phyloP scores from a whole-genome alignment of 2,113 vertebrate species.

The Naja naja region DNA sequence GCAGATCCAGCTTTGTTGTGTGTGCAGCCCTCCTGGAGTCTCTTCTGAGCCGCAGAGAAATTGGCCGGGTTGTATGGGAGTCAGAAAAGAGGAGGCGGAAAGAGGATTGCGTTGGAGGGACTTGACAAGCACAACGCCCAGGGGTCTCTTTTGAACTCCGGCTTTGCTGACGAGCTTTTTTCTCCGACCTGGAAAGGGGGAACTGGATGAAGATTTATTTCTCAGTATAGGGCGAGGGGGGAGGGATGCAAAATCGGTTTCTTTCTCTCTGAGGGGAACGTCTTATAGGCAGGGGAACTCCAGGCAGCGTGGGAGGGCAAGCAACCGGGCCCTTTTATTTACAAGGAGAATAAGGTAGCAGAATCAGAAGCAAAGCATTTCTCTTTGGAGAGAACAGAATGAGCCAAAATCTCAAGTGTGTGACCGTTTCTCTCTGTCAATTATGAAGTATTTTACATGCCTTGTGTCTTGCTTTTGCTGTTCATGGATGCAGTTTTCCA shows the following conservation, averaged over 20 bases:
- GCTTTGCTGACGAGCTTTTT: background rate
- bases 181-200: too few species aligned
- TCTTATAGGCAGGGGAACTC: too few species aligned
- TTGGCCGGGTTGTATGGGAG: background rate
- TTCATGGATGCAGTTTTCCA: background rate
- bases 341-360: background rate
- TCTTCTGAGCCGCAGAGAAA: background rate
- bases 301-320: too few species aligned
- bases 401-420: background rate
- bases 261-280: too few species aligned
- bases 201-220: background rate
- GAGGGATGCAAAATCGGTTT: background rate
- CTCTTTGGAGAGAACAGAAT: background rate
- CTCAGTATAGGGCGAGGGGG: too few species aligned
- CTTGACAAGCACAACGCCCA: background rate
- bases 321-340: background rate
- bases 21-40: background rate
- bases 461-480: background rate
- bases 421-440: accelerated
- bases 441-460: background rate
- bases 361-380: background rate
- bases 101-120: background rate
- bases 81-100: background rate
- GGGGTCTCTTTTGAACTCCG: background rate
- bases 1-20: background rate